A percentile compares a stretch with the other conserved stretches of the same genome.
phyloP scores from a whole-genome alignment of 2,113 vertebrate genomes.

The Mormoops blainvillei region DNA sequence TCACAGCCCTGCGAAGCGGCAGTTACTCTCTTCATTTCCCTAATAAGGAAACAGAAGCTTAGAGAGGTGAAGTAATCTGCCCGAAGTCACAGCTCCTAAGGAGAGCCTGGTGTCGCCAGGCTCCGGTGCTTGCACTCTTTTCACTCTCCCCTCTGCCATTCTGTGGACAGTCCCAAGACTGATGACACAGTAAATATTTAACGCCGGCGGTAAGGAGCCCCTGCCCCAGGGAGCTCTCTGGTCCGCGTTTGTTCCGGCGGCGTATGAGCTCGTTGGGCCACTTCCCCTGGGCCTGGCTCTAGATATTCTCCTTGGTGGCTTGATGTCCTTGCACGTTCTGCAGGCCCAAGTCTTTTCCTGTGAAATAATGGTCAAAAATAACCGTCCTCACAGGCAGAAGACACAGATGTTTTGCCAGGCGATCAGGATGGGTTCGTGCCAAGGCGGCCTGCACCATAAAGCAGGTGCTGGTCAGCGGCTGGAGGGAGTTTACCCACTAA shows the following conservation, averaged over 20 bases:
- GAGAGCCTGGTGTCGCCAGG: background rate
- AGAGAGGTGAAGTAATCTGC: background rate
- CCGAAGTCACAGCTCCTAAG: background rate
- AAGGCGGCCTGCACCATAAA: background rate
- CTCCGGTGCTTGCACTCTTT: background rate
- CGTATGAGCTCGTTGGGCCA: slow-evolving; percentile 19
- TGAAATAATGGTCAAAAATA: background rate
- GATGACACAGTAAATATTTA: slow-evolving; percentile 39
- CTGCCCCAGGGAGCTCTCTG: slow-evolving; percentile 13
- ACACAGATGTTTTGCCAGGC: background rate
- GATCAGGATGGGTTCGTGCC: fast-evolving
- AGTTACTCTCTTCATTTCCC: background rate
- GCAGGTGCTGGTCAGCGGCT: background rate
- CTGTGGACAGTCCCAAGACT: background rate
- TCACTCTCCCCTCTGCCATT: background rate
- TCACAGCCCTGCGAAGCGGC: background rate
- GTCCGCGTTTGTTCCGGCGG: background rate
- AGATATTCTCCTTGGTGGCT: background rate
- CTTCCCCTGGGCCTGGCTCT: slow-evolving; percentile 18
- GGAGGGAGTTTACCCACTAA: background rate
- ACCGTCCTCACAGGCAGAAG: background rate
- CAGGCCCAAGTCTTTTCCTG: background rate
- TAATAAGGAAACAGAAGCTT: background rate
- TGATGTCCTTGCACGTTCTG: background rate
- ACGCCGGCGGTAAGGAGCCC: slow-evolving; percentile 38